phyloP scores from a whole-genome alignment of 2,888 invertebrate species.

The Enchytraeus crypticus region DNA sequence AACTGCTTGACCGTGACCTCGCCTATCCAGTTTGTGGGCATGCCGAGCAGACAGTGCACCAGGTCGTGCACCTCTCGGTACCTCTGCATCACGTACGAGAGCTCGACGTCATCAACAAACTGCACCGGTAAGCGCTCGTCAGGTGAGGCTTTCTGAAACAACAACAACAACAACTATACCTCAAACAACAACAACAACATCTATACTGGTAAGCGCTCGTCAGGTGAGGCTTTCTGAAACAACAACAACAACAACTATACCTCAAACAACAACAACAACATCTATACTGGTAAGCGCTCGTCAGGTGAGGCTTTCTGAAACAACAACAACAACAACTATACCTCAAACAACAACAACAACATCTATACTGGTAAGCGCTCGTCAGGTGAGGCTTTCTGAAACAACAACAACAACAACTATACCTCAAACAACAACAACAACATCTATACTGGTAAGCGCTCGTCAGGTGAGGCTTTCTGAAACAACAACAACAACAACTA shows the following conservation, averaged over 20 bases:
- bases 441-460: no score
- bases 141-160: conserved; percentile 71
- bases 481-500: no score
- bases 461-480: no score
- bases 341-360: no score
- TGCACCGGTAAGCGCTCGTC: conserved; percentile 81
- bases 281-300: conserved; percentile 74
- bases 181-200: no score
- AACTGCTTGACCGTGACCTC: conserved; percentile 95
- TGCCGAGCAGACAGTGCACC: conserved; percentile 73
- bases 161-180: no score
- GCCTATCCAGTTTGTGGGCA: conserved; percentile 59
- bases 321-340: no score
- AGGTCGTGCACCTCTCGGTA: conserved; percentile 96
- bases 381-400: conserved; percentile 80
- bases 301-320: conserved; percentile 79
- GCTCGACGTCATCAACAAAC: conserved; percentile 77
- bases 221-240: conserved; percentile 76
- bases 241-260: no score
- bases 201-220: conserved; percentile 77
- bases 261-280: no score
- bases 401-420: no score
- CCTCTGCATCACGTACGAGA: conserved; percentile 92
- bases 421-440: no score
- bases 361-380: conserved; percentile 75